Conservation (phyloP, 1,140 invertebrate genomes). For the Laodelphax striatellus region DNA sequence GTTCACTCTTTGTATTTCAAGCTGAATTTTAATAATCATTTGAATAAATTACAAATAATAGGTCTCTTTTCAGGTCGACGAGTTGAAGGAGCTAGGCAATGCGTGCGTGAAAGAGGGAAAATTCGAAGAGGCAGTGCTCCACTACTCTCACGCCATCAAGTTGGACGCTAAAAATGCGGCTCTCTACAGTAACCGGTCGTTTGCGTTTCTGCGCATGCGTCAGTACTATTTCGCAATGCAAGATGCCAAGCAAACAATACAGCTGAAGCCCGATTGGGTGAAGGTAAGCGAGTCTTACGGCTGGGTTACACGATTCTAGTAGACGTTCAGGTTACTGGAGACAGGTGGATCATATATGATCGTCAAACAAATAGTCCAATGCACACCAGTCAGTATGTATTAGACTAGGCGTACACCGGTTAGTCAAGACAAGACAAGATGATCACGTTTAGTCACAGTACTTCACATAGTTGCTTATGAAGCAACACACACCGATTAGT, state of each 20-base stretch:
- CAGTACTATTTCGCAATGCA: constrained; percentile 64
- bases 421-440: too few species aligned
- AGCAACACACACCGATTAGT: too few species aligned
- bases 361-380: too few species aligned
- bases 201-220: constrained; percentile 63
- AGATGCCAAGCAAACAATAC: constrained; percentile 64
- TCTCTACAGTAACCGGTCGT: constrained; percentile 67
- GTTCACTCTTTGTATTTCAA: too few species aligned
- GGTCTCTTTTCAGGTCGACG: constrained; percentile 36
- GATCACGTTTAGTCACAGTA: too few species aligned
- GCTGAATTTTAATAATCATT: background rate
- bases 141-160: constrained; percentile 71
- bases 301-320: too few species aligned
- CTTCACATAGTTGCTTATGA: too few species aligned
- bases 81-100: constrained; percentile 61
- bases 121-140: constrained; percentile 60
- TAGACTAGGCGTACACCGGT: too few species aligned
- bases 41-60: too few species aligned
- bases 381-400: too few species aligned
- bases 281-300: constrained; percentile 44
- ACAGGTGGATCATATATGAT: too few species aligned
- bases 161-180: constrained; percentile 55
- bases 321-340: too few species aligned
- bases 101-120: constrained; percentile 59
- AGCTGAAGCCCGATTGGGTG: constrained; percentile 62